phyloP scores from a whole-genome alignment of 2,797 vertebrate species.

The Petrocephalus schoutedeni region DNA sequence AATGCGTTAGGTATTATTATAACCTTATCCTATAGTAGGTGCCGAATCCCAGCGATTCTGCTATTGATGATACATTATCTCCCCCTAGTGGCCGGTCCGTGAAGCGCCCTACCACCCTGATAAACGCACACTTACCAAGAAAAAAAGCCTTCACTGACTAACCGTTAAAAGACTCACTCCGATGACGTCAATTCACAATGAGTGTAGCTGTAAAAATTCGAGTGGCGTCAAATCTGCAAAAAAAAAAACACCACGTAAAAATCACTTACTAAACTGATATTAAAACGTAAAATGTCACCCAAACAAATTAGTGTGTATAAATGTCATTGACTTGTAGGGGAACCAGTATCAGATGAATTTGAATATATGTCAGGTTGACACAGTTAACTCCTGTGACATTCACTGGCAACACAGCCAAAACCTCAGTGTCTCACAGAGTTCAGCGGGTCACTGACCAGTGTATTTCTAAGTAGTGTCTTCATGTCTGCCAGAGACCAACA shows the following conservation, averaged over 20 bases:
- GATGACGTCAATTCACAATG: constrained; percentile 1
- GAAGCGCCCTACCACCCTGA: neutral
- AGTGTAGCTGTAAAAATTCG: neutral
- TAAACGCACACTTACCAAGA: neutral
- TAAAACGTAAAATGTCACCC: neutral
- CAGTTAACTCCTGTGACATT: neutral
- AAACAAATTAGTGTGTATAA: neutral
- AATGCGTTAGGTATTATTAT: neutral
- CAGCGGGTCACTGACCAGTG: constrained; percentile 14
- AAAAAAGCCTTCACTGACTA: neutral
- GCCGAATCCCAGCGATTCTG: neutral
- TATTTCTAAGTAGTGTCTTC: neutral
- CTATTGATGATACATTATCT: neutral
- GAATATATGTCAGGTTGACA: neutral
- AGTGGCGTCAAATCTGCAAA: neutral
- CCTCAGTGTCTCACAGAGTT: constrained; percentile 1
- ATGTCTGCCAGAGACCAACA: neutral
- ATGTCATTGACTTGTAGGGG: neutral
- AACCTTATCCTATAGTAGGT: neutral
- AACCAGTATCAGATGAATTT: neutral
- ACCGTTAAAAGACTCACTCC: neutral
- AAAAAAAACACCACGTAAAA: neutral
- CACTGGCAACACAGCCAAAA: neutral
- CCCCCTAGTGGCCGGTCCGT: neutral
- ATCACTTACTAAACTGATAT: neutral